Evolutionary conservation across 2,888 invertebrate genomes (phyloP).

Genomic region (Chloromyia formosa): DNA sequence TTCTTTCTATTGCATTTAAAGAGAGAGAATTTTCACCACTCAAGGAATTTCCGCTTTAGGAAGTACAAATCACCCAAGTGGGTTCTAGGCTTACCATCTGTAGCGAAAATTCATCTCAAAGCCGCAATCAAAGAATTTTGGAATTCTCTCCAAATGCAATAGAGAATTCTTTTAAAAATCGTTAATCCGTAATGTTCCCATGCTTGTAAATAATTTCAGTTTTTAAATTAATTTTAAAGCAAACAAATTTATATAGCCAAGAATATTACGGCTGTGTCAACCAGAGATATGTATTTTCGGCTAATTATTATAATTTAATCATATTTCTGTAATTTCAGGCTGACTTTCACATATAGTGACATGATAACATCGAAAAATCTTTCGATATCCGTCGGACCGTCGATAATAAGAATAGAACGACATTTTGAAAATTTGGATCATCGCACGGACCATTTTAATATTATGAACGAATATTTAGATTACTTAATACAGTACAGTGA

Average conservation of each 20-base stretch:
- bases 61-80: no score
- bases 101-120: not conserved
- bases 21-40: no score
- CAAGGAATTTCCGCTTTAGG: no score
- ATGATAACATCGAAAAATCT: slow-evolving; percentile 10
- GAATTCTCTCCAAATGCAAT: no score
- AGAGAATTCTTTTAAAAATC: no score
- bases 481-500: slow-evolving; percentile 33
- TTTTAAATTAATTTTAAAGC: not conserved
- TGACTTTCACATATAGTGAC: slow-evolving; percentile 14
- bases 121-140: not conserved
- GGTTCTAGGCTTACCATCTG: no score
- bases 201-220: not conserved
- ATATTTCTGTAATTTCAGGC: not conserved
- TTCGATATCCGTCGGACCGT: slow-evolving; percentile 30
- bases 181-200: not conserved
- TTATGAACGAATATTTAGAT: slow-evolving; percentile 34
- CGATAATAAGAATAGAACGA: slow-evolving; percentile 24
- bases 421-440: slow-evolving; percentile 35
- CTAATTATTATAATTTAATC: not conserved
- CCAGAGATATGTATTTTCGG: no score
- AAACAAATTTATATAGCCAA: no score
- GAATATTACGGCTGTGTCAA: no score
- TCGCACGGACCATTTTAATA: slow-evolving; percentile 14
- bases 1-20: no score